Evolutionary conservation across 2,113 vertebrate species (phyloP), one percentile per base, ranked within the genome.

Genomic region (Oryzias melastigma): DNA sequence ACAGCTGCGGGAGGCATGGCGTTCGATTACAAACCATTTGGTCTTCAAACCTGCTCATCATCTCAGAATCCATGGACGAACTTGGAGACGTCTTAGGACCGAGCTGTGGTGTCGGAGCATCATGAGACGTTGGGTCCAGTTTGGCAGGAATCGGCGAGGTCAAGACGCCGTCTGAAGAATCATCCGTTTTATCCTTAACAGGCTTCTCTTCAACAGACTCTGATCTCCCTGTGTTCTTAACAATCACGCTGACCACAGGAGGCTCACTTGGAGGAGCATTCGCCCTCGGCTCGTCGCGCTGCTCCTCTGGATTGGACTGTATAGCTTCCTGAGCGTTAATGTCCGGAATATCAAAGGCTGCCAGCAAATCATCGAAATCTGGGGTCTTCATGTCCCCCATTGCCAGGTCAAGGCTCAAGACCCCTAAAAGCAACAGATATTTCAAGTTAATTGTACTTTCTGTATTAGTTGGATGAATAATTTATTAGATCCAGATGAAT

Each of bases 311-410:
- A 48, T 90, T 91, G 0, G 97, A 94, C 1, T 96, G 94, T 52
- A 99, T 98, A 64, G 96, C 95, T 61, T 97, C 96, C 24, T 95
- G 95, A 0, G 96, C 91, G 72, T 98, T 95, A n/a, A 99, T 96
- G 69, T 99, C 97, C 0, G 97, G 97, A 57, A 98, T 99, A 84
- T 99, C 97, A 25, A 99, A 99, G 0, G 97, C 97, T 41, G 97
- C 97, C 86, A 99, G 76, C 1, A 99, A 92, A 85, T 99, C 97
- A 14, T 99, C 97, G 3, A 99, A 99, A 75, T 99, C 97, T 7
- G 97, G 97, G 12, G 97, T 98, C 75, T 98, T 99, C 96, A 99
- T 97, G 90, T 98, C 97, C 79, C 95, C 96, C 97, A 99, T 98
- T 66, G 84, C 85, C 88, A 42, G 85, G 67, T 71, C 59, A 63